Conservation (phyloP, 92 coral and sea anemone genomes). For the Pocillopora grandis region DNA sequence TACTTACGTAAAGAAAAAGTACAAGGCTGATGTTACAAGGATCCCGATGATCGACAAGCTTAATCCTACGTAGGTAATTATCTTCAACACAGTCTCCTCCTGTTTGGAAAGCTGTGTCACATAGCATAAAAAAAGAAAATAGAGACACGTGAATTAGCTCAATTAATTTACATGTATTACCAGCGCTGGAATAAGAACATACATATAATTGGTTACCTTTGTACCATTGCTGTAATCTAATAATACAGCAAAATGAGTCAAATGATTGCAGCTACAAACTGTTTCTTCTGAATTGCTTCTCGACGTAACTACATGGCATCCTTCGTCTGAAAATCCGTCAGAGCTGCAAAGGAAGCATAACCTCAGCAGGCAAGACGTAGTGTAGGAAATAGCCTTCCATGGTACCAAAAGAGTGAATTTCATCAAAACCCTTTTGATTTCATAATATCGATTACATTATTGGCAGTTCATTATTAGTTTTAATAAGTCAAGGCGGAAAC, state of each 20-base stretch:
- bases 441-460: background rate
- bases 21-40: too few species aligned
- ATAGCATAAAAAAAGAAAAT: background rate
- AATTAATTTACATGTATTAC: background rate
- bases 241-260: conserved; percentile 1
- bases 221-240: background rate
- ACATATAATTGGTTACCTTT: background rate
- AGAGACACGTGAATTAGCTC: background rate
- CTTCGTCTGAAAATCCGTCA: background rate
- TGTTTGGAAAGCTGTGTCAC: background rate
- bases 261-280: background rate
- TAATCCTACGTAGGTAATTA: background rate
- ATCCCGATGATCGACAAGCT: background rate
- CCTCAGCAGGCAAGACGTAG: background rate
- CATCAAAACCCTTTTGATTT: background rate
- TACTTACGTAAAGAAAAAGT: too few species aligned
- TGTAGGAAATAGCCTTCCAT: background rate
- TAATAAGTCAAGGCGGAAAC: too few species aligned
- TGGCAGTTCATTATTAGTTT: too few species aligned
- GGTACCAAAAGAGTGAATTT: too few species aligned
- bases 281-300: background rate
- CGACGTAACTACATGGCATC: conserved; percentile 2
- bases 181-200: too few species aligned
- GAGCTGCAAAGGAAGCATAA: background rate
- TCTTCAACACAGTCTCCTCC: background rate